Conservation (phyloP, 2,113 vertebrate genomes). For the Rattus rattus region DNA sequence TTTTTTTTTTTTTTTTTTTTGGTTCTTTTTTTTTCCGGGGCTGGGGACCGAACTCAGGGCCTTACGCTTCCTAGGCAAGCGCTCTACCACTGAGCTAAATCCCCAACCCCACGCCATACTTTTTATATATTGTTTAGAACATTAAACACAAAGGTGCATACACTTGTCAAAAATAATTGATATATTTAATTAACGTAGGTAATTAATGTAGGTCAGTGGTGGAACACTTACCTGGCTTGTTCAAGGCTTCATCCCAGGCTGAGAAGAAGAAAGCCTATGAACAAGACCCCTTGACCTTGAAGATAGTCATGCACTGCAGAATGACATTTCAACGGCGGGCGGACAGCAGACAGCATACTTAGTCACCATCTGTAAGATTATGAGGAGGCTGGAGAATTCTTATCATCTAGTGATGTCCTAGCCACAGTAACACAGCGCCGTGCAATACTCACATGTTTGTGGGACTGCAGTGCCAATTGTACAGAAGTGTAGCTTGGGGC, state of each 20-base stretch:
- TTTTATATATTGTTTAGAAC: background rate
- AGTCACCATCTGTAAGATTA: background rate
- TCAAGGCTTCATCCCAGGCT: background rate
- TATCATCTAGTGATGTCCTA: background rate
- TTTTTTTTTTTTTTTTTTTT: too few relatives aligned
- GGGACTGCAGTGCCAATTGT: background rate
- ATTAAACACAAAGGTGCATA: background rate
- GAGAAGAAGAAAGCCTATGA: background rate
- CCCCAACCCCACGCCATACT: background rate
- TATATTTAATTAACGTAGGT: background rate
- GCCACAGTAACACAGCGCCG: background rate
- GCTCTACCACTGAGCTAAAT: too few relatives aligned
- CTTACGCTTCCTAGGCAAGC: too few relatives aligned
- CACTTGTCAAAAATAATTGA: background rate
- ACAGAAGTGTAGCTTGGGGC: background rate
- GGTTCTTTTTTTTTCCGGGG: too few relatives aligned
- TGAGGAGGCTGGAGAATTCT: background rate
- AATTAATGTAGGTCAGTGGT: background rate
- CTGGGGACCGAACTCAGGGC: too few relatives aligned
- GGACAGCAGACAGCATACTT: background rate
- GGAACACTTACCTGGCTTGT: background rate
- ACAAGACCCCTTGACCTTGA: background rate
- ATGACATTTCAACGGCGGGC: background rate
- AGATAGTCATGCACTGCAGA: background rate
- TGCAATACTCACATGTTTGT: background rate